These are phyloP conservation scores for Exaiptasia diaphana DNA, from an alignment of 64 coral and sea anemone species.

Conservation along the genomic window DNA sequence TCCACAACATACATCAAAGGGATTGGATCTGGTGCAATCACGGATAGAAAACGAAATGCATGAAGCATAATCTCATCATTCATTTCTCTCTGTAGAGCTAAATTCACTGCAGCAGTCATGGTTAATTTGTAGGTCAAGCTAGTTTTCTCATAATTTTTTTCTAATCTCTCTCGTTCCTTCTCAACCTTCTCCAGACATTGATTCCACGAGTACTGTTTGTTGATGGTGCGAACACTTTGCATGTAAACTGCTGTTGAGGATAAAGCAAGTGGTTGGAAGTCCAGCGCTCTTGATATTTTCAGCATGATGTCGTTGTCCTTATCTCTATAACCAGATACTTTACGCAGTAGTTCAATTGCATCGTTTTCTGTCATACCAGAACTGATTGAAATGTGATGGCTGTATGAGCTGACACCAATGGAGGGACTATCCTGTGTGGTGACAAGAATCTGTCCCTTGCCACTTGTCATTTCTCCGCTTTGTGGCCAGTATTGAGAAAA, in stretches of 20 bases:
- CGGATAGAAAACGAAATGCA: conserved; percentile 29
- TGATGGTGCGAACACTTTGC: not conserved
- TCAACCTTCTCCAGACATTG: conserved; percentile 21
- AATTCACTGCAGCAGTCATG: conserved; percentile 17
- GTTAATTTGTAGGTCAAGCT: not conserved
- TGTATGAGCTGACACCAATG: not conserved
- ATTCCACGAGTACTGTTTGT: not conserved
- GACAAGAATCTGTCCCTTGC: conserved; percentile 15
- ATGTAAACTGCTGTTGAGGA: not conserved
- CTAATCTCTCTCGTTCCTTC: not conserved
- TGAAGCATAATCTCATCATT: conserved; percentile 4
- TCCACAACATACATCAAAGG: not conserved
- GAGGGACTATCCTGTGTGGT: not conserved
- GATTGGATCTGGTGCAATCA: not conserved
- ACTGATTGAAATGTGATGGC: not conserved
- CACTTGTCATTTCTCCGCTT: not conserved
- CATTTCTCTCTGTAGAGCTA: conserved; percentile 22
- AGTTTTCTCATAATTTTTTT: not conserved
- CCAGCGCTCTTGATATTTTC: not conserved
- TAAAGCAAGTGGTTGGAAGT: not conserved
- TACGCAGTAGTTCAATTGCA: not conserved
- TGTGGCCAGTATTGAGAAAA: not conserved
- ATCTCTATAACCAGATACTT: not conserved
- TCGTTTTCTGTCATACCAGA: not conserved
- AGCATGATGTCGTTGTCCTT: not conserved